phyloP scores from a whole-genome alignment of 2,113 vertebrate genomes.

The Todiramphus chloris region DNA sequence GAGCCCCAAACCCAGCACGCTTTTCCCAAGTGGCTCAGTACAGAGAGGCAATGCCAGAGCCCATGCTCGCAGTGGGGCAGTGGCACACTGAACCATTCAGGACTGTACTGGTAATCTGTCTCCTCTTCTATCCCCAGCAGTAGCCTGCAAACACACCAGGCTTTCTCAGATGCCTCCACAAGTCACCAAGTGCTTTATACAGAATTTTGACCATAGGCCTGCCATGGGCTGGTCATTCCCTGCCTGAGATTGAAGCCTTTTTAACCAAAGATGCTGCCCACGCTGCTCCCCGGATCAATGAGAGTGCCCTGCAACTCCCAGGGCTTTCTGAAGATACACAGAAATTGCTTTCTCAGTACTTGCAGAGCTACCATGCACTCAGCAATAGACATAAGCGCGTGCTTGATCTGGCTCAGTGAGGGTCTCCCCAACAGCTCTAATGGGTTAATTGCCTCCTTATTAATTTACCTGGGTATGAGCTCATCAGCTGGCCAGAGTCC shows the following conservation, averaged over 20 bases:
- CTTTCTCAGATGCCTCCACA: not conserved
- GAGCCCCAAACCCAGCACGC: accelerated
- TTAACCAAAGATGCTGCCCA: not conserved
- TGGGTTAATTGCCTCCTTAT: not conserved
- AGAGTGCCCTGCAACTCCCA: not conserved
- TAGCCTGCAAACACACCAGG: not conserved
- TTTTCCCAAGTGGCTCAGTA: not conserved
- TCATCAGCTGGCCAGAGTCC: not conserved
- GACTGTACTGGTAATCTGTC: not conserved
- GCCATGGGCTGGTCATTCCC: not conserved
- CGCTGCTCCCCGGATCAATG: not conserved
- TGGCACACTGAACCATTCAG: no score
- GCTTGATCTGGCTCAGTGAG: not conserved
- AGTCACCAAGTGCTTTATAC: not conserved
- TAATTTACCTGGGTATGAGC: not conserved
- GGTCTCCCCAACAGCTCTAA: not conserved
- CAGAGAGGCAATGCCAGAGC: not conserved
- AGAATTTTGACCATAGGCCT: not conserved
- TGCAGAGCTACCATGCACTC: not conserved
- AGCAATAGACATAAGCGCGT: not conserved
- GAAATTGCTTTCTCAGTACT: not conserved
- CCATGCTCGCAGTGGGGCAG: not conserved
- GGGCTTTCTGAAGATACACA: not conserved
- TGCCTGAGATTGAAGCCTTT: not conserved
- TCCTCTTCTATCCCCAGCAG: not conserved